Percentiles rank a stretch among this genome's conserved stretches.
Evolutionary conservation across 2,113 vertebrate genomes (phyloP).

Genomic region (Menura novaehollandiae): DNA sequence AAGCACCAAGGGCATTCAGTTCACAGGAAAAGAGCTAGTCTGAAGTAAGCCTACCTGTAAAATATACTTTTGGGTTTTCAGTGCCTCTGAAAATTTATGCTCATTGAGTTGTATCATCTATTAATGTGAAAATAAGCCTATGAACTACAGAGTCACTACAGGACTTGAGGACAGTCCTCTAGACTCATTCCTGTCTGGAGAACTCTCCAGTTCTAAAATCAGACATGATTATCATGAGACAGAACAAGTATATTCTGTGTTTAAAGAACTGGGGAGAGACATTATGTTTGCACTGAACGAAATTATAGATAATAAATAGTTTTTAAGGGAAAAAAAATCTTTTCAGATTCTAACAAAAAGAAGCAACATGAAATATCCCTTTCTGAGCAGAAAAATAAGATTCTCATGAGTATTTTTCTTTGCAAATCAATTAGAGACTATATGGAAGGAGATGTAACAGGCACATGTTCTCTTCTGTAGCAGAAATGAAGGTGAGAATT

Average conservation of each 20-base stretch:
- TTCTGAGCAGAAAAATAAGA: background rate
- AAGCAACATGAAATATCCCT: background rate
- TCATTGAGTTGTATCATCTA: background rate
- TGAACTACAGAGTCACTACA: background rate
- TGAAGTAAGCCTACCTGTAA: background rate
- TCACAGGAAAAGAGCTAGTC: background rate
- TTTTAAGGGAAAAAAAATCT: background rate
- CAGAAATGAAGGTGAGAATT: background rate
- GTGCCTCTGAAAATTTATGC: background rate
- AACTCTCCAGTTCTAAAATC: background rate
- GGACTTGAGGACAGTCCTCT: background rate
- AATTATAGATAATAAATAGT: background rate
- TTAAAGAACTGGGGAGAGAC: background rate
- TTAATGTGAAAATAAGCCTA: background rate
- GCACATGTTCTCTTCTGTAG: background rate
- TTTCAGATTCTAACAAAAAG: background rate
- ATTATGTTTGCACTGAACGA: background rate
- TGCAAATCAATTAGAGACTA: background rate
- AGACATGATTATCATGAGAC: background rate
- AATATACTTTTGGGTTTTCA: background rate
- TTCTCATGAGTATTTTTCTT: background rate
- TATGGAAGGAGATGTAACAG: background rate
- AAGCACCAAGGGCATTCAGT: background rate
- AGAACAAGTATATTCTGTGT: background rate
- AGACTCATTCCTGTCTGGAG: background rate